A percentile compares a stretch with the other conserved stretches of the same genome.
phyloP scores from a whole-genome alignment of 2,888 invertebrate genomes.

The Rhogogaster chlorosoma region DNA sequence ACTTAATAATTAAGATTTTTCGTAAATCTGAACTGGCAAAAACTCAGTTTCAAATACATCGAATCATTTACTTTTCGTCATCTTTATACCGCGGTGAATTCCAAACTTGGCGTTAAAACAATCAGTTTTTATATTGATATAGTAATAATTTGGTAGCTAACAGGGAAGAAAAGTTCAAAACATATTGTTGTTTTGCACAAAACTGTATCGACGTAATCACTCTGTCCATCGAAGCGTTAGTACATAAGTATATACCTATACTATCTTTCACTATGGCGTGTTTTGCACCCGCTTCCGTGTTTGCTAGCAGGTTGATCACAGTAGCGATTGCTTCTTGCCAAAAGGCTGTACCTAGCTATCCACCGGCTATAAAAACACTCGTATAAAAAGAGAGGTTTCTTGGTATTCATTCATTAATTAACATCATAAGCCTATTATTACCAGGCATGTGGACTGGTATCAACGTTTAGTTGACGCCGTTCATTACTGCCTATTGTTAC shows the following conservation, averaged over 20 bases:
- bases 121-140: not conserved
- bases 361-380: not conserved
- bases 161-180: not conserved
- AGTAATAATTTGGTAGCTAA: not conserved
- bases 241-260: not conserved
- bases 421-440: slow-evolving; percentile 13
- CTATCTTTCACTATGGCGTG: not conserved
- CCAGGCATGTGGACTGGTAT: not conserved
- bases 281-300: not conserved
- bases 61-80: not conserved
- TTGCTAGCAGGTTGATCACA: not conserved
- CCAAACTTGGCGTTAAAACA: not conserved
- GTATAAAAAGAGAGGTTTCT: not conserved
- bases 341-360: not conserved
- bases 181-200: not conserved
- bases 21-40: not conserved
- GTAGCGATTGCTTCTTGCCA: not conserved
- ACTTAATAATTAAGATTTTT: not conserved
- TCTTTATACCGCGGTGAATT: too few species aligned
- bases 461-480: slow-evolving; percentile 35
- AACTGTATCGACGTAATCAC: not conserved
- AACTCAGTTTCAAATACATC: not conserved
- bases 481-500: slow-evolving; percentile 28
- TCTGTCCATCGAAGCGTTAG: not conserved
- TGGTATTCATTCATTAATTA: slow-evolving; percentile 27